phyloP scores from a whole-genome alignment of 1,140 invertebrate genomes.

The Radopholus similis region DNA sequence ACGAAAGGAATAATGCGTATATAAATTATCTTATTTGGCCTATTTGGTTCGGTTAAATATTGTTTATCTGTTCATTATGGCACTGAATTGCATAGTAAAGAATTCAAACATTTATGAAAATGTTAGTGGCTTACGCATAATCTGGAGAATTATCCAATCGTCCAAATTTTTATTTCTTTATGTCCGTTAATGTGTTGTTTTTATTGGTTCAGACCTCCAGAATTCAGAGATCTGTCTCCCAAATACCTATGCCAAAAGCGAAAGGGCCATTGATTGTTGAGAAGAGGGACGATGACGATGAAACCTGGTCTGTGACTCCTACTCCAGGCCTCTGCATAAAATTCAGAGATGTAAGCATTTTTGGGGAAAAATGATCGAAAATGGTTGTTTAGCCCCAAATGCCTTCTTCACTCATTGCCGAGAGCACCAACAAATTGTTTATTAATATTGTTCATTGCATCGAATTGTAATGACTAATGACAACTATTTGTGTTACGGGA shows the following conservation, averaged over 20 bases:
- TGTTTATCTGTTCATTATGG: neutral
- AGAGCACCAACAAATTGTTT: conserved; percentile 18
- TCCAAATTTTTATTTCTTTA: neutral
- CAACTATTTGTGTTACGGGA: too few species aligned
- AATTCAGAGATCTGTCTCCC: too few species aligned
- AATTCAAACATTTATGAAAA: too few species aligned
- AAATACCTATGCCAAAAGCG: neutral
- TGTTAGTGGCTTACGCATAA: too few species aligned
- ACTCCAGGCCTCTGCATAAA: conserved; percentile 27
- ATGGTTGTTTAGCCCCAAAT: conserved; percentile 5
- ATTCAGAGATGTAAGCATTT: conserved; percentile 21
- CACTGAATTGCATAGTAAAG: too few species aligned
- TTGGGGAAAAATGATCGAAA: neutral
- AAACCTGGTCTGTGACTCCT: conserved; percentile 23
- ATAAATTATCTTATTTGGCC: neutral
- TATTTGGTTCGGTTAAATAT: neutral
- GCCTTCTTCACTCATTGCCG: conserved; percentile 2
- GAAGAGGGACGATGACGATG: neutral
- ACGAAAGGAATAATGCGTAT: neutral
- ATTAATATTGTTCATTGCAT: conserved; percentile 29
- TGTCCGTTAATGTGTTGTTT: neutral
- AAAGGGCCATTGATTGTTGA: neutral
- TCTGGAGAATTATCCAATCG: too few species aligned
- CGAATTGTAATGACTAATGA: too few species aligned
- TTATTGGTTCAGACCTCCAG: neutral